Evolutionary conservation across 2,888 invertebrate genomes (phyloP).

Genomic region (Oscheius myriophilus): DNA sequence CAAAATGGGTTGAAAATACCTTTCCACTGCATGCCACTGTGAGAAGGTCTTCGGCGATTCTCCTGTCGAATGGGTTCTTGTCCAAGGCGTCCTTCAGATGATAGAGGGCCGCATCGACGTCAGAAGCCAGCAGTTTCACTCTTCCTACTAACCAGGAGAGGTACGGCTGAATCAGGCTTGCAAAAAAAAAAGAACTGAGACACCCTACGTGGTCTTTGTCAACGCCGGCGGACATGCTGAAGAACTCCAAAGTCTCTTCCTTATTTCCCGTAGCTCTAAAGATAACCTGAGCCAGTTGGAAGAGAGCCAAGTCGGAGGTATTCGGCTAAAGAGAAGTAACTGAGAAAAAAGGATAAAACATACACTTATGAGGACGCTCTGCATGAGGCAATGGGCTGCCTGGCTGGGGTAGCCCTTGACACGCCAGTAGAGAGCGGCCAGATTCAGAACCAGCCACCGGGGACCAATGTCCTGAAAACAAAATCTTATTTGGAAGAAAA

Average conservation of each 20-base stretch:
- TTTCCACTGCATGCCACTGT: slow-evolving; percentile 57
- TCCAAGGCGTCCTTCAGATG: slow-evolving; percentile 52
- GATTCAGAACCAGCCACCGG: slow-evolving; percentile 80
- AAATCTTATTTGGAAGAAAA: not conserved
- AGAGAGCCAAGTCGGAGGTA: slow-evolving; percentile 78
- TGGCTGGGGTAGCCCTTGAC: slow-evolving; percentile 79
- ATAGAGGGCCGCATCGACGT: slow-evolving; percentile 48
- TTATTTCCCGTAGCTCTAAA: slow-evolving; percentile 73
- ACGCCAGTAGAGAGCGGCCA: slow-evolving; percentile 84
- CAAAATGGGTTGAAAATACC: slow-evolving; percentile 4
- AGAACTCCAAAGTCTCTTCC: slow-evolving; percentile 34
- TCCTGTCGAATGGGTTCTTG: slow-evolving; percentile 41
- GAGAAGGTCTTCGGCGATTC: slow-evolving; percentile 48
- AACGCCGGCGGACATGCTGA: slow-evolving; percentile 26
- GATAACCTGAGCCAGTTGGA: slow-evolving; percentile 80
- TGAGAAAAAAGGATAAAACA: not conserved
- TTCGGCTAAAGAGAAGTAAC: slow-evolving; percentile 3
- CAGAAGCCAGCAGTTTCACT: slow-evolving; percentile 36
- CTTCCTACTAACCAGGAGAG: slow-evolving; percentile 51
- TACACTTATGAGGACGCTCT: slow-evolving; percentile 16
- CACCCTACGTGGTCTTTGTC: slow-evolving; percentile 24
- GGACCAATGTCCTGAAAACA: slow-evolving; percentile 79
- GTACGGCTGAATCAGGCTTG: slow-evolving; percentile 35
- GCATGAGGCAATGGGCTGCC: slow-evolving; percentile 79
- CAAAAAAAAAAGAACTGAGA: too few relatives aligned